Base-by-base conservation (phyloP, 1,140 invertebrate species). In the Lasioglossum albipes region DNA sequence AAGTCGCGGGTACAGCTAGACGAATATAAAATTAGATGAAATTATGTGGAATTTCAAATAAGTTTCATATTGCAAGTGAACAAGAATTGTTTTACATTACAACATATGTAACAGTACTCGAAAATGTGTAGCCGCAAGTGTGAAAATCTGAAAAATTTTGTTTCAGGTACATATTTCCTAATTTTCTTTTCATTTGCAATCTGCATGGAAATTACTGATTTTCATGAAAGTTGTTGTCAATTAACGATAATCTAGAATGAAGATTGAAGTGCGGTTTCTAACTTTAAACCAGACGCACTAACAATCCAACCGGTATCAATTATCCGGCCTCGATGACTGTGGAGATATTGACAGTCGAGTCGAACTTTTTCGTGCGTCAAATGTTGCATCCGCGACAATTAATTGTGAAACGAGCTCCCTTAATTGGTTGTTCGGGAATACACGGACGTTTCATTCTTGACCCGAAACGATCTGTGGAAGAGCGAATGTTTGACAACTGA, bases 321-420 rank as follows among this genome's bases (percentile, higher is more conserved):
- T 79, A 54, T 45, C 70, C 10, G 3, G 54, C 7, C 10, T 57
- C 59, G 36, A 79, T 66, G 61, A 73, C 65, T 72, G 45, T 4
- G 16, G 41, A 16, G 18, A 54, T 67, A 62, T 65, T 61, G 49
- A 73, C 42, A 41, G 27, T 31, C 16, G 42, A 13, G 12, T 3
- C 52, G 41, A n/a, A 49, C 45, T 13, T 54, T 79, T 54, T 20
- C 10, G 61, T 45, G 36, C 61, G 61, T 73, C 69, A 79, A 79
- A 79, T 73, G 49, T 45, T 69, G 16, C 41, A 73, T 73, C 69
- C 31, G 61, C 22, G 70, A 20, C 76, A 79, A 79, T 79, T 79
- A 73, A 79, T 79, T 79, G 69, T 42, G 69, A 66, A 79, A 79
- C 70, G 62, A 52, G 16, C 31, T 57, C 59, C 22, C 49, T 79